phyloP scores from a whole-genome alignment of 2,888 invertebrate genomes.

The Stenurella melanura region DNA sequence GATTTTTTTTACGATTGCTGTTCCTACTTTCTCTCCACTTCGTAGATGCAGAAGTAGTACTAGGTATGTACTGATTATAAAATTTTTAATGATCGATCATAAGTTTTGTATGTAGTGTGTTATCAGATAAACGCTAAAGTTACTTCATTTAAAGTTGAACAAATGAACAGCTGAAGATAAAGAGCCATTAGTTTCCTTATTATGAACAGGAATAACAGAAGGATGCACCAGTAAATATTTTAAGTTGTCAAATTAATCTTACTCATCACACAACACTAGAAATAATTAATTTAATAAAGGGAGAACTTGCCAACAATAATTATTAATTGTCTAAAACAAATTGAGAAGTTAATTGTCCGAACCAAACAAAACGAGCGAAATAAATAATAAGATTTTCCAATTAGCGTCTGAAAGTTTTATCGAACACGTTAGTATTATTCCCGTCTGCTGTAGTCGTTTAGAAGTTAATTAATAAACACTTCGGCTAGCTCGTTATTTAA shows the following conservation, averaged over 20 bases:
- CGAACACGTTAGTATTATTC: constrained; percentile 37
- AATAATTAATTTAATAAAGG: constrained; percentile 33
- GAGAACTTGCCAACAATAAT: constrained; percentile 36
- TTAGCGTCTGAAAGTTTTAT: constrained; percentile 44
- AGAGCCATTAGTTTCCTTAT: constrained; percentile 7
- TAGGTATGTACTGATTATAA: too few relatives aligned
- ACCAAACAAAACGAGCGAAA: constrained; percentile 30
- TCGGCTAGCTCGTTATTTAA: constrained; percentile 35
- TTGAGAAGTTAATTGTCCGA: constrained; percentile 35
- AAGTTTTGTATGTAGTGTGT: too few relatives aligned
- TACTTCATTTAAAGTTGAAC: constrained; percentile 6
- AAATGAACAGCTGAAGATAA: background rate
- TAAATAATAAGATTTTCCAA: constrained; percentile 47
- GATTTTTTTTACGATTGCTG: too few relatives aligned
- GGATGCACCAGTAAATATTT: constrained; percentile 19
- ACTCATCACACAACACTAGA: constrained; percentile 29
- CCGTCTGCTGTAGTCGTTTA: constrained; percentile 28
- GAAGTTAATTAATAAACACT: constrained; percentile 45
- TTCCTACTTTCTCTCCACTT: too few relatives aligned
- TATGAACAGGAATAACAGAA: background rate
- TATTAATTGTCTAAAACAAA: constrained; percentile 37
- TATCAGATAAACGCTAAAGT: background rate
- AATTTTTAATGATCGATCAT: too few relatives aligned
- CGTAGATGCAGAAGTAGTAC: too few relatives aligned
- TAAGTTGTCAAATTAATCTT: constrained; percentile 33